Evolutionary conservation across 2,797 vertebrate genomes (phyloP), one percentile per base, ranked within the genome.

Genomic region (Carapus acus): DNA sequence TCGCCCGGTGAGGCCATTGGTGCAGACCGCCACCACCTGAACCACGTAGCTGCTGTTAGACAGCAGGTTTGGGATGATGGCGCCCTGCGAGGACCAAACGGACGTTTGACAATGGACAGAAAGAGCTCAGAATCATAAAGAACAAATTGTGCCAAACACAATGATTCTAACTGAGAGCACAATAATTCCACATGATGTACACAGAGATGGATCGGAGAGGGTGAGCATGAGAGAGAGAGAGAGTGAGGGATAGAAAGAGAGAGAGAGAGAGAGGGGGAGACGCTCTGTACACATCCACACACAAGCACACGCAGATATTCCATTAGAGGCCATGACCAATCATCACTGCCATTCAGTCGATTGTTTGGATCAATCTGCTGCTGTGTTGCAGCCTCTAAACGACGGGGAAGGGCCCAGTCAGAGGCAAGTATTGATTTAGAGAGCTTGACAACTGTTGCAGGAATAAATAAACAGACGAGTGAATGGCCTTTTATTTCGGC

Each of bases 21-120:
- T 88, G 76, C 96, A 98, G 61, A 97, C 69, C 36, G 96, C 94
- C 67, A 97, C 89, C 78, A 98, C 93, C 76, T 98, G 93, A 65
- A 98, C 91, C 71, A 97, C 93, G 1, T 98, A 98, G 85, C 95
- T 98, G 77, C 92, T 92, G 75, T 98, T 97, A 64, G 93, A 85
- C 58, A 91, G 65, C 65, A 98, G 84, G 71, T 88, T 86, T 76
- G 88, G 85, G 65, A 98, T 89, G 79, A 98, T 92, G 73, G 95
- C 95, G 0, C 93, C 96, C 96, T 98, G 78, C 0, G 18, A 19
- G 64, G 43, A 38, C 31, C 61, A 12, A 51, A 24, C 40, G 2
- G 3, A 7, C 34, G n/a, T 13, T n/a, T 8, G 9, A 8, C 9
- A 33, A 3, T 7, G 12, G 9, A 33, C 9, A 33, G 31, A 13